A percentile compares a stretch with the other conserved stretches of the same genome.
phyloP scores from a whole-genome alignment of 2,113 vertebrate genomes.

The Echinops telfairi region DNA sequence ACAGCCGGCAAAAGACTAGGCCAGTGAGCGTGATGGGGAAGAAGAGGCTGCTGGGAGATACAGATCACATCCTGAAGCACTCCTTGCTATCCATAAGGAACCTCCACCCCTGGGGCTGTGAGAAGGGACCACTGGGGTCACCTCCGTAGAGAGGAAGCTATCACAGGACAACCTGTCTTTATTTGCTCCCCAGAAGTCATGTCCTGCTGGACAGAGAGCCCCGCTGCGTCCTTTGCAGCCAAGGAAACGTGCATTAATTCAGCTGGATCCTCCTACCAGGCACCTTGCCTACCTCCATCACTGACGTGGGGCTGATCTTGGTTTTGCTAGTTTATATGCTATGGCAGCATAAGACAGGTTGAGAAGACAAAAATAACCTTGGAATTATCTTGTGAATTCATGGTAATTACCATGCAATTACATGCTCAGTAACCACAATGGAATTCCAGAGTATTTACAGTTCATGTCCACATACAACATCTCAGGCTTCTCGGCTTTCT shows the following conservation, averaged over 20 bases:
- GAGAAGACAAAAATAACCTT: constrained; percentile 79
- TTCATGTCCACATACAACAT: constrained; percentile 54
- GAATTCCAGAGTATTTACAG: constrained; percentile 72
- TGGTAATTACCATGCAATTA: constrained; percentile 73
- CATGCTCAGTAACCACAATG: constrained; percentile 72
- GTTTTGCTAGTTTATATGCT: constrained; percentile 56
- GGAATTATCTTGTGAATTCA: constrained; percentile 78
- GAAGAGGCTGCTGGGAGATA: neutral
- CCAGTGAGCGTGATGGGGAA: neutral
- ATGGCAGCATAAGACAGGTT: constrained; percentile 70
- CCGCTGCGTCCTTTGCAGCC: neutral
- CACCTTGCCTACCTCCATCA: neutral
- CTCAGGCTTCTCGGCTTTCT: constrained; percentile 44
- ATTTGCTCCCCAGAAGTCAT: neutral
- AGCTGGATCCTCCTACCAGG: neutral
- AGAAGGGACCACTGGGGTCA: neutral
- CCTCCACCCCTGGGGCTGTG: neutral
- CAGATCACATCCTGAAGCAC: neutral
- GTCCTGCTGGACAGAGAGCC: neutral
- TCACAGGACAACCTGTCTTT: neutral
- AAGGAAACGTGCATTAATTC: too few relatives aligned
- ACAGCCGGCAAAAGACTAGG: neutral
- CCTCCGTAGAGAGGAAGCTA: neutral
- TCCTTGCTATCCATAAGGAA: constrained; percentile 8
- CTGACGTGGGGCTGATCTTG: neutral